phyloP scores from a whole-genome alignment of 2,113 vertebrate genomes.

The Ceyx margarethae region DNA sequence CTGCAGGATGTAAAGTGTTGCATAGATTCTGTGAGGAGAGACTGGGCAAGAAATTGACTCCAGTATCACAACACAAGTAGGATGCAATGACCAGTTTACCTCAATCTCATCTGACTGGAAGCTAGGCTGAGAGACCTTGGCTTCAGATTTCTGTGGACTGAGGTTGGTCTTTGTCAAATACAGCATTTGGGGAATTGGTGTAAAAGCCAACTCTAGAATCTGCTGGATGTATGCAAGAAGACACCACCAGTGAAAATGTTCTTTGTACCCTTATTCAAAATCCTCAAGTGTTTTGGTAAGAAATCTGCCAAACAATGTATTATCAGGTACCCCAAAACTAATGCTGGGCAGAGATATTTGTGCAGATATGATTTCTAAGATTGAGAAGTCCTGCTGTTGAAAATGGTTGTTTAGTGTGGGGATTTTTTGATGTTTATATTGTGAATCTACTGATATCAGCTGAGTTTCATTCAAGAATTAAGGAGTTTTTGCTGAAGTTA shows the following conservation, averaged over 20 bases:
- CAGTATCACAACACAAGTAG: not conserved
- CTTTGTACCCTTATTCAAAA: not conserved
- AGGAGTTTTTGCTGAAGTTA: not conserved
- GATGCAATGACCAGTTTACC: not conserved
- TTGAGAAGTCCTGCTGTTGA: not conserved
- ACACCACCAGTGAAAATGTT: not conserved
- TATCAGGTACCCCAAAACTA: not conserved
- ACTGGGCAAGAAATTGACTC: not conserved
- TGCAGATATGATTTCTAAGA: not conserved
- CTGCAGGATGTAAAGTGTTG: rapidly evolving
- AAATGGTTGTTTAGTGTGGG: not conserved
- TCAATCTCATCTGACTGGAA: not conserved
- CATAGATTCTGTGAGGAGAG: not conserved
- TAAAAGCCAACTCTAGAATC: not conserved
- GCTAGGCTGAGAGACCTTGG: not conserved
- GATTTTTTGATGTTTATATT: not conserved
- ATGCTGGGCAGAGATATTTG: not conserved
- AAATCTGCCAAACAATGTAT: not conserved
- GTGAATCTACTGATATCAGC: not conserved
- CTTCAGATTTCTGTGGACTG: not conserved
- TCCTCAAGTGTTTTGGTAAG: not conserved
- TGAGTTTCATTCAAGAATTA: not conserved
- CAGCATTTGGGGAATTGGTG: not conserved
- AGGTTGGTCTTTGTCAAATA: not conserved
- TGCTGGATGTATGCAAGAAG: not conserved